These are phyloP conservation scores for Papilio demoleus DNA, from an alignment of 2,888 invertebrate genomes.

Conservation along the genomic window DNA sequence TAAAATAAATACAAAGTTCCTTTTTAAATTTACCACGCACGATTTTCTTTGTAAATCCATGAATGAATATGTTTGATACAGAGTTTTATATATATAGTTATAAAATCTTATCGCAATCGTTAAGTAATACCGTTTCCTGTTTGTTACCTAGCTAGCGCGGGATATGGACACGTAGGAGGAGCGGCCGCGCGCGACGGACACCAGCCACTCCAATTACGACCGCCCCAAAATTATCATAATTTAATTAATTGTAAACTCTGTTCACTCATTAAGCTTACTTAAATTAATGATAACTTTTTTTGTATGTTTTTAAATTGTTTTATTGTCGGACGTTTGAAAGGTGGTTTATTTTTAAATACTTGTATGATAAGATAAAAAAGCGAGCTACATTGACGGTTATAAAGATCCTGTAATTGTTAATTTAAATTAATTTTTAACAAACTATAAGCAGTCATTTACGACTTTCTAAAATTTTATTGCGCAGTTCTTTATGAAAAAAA, in stretches of 20 bases:
- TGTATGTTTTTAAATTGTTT: constrained; percentile 14
- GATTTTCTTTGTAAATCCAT: neutral
- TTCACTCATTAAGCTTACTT: constrained; percentile 30
- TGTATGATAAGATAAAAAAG: neutral
- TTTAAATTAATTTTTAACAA: neutral
- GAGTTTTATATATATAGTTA: constrained; percentile 2
- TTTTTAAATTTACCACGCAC: neutral
- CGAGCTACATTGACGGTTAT: neutral
- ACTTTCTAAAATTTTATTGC: too few species aligned
- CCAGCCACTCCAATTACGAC: constrained; percentile 39
- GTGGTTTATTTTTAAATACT: constrained; percentile 12
- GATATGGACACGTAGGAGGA: neutral
- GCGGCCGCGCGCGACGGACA: constrained; percentile 37
- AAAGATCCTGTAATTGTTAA: neutral
- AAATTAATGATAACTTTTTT: constrained; percentile 15
- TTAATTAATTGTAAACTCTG: constrained; percentile 38
- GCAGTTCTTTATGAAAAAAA: too few species aligned
- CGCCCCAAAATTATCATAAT: constrained; percentile 40
- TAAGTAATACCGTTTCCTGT: constrained; percentile 27
- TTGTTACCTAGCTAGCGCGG: constrained; percentile 5
- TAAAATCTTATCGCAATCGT: constrained; percentile 24
- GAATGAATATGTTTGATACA: neutral
- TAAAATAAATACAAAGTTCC: too few species aligned
- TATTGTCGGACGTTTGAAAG: constrained; percentile 15
- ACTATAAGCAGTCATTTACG: too few species aligned